These are phyloP conservation scores for Spodoptera picta DNA, from an alignment of 2,888 invertebrate genomes.

Conservation along the genomic window DNA sequence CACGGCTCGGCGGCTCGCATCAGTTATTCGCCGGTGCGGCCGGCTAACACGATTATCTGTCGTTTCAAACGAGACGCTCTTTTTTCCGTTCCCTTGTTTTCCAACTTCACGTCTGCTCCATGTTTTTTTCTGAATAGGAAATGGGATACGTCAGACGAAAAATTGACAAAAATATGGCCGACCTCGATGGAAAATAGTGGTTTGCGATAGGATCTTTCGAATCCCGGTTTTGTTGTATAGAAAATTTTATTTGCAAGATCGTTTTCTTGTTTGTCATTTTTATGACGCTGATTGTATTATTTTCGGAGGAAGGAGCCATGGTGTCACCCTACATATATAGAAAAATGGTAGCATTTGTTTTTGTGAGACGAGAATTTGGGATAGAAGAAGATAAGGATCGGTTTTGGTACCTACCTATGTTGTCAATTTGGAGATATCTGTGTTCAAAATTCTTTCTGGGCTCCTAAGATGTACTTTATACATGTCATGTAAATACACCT, in stretches of 20 bases:
- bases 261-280: constrained; percentile 77
- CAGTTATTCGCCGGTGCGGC: constrained; percentile 85
- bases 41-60: constrained; percentile 88
- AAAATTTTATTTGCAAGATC: constrained; percentile 79
- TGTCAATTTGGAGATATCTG: constrained; percentile 32
- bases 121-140: constrained; percentile 87
- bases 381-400: constrained; percentile 42
- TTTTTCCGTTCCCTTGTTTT: constrained; percentile 88
- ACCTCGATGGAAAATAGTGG: constrained; percentile 85
- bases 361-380: constrained; percentile 47
- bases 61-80: constrained; percentile 85
- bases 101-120: constrained; percentile 85
- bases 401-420: constrained; percentile 1
- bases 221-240: constrained; percentile 69
- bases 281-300: constrained; percentile 51
- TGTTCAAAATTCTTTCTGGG: constrained; percentile 36
- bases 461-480: constrained; percentile 27
- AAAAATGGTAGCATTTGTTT: constrained; percentile 31
- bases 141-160: constrained; percentile 88
- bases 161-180: constrained; percentile 88
- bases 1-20: constrained; percentile 70
- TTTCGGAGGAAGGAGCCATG: constrained; percentile 25
- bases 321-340: constrained; percentile 31
- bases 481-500: too few species aligned
- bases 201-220: constrained; percentile 84